Percentiles rank a stretch among this genome's conserved stretches.
These are phyloP conservation scores for Psittacula derbiana DNA, from an alignment of 2,797 vertebrate species.

Conservation along the genomic window DNA sequence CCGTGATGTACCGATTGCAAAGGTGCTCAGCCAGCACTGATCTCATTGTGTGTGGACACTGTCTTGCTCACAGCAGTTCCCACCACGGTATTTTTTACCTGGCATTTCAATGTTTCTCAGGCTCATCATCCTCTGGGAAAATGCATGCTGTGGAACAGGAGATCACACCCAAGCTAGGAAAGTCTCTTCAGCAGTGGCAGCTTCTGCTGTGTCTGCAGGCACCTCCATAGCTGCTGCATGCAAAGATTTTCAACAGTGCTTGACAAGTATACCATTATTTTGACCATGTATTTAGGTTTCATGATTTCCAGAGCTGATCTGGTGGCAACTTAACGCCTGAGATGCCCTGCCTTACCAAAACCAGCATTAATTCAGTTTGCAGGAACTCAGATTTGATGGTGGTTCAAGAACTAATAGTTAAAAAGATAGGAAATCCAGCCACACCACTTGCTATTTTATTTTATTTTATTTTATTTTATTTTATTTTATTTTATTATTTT, in stretches of 20 bases:
- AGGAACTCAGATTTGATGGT: neutral
- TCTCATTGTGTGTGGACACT: fast-evolving
- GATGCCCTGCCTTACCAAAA: neutral
- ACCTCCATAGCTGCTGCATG: neutral
- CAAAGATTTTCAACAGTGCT: neutral
- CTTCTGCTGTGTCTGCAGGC: neutral
- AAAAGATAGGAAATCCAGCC: neutral
- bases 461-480: neutral
- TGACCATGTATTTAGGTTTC: neutral
- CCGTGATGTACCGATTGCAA: fast-evolving
- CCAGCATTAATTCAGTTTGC: neutral
- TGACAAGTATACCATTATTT: neutral
- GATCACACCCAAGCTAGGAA: neutral
- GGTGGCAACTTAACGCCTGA: neutral
- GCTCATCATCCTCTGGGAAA: neutral
- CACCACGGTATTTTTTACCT: fast-evolving
- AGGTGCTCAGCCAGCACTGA: neutral
- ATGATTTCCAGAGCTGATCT: neutral
- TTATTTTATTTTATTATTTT: neutral
- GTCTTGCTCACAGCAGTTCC: neutral
- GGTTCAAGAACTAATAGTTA: neutral
- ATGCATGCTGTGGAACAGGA: fast-evolving
- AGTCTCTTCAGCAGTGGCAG: neutral
- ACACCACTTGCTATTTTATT: neutral
- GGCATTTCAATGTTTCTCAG: fast-evolving